Percentiles rank a stretch among this genome's conserved stretches.
These are phyloP conservation scores for Xenops minutus DNA, from an alignment of 2,797 vertebrate species.

Conservation along the genomic window DNA sequence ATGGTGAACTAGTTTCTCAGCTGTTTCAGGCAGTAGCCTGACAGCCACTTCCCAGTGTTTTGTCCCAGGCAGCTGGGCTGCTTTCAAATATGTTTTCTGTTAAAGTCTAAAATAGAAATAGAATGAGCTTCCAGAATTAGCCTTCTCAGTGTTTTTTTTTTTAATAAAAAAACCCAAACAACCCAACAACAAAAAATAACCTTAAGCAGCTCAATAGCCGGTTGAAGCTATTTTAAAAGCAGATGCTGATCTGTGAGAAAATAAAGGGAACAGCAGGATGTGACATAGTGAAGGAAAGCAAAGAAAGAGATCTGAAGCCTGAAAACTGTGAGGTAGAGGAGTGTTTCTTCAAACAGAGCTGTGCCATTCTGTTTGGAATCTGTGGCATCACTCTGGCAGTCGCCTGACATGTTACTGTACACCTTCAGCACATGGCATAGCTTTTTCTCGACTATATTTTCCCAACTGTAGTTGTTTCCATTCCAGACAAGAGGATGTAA, in stretches of 20 bases:
- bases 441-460: not conserved
- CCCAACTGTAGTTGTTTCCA: not conserved
- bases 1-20: not conserved
- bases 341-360: not conserved
- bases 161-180: constrained; percentile 13
- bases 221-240: constrained; percentile 18
- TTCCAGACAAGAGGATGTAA: not conserved
- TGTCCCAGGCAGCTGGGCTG: constrained; percentile 3
- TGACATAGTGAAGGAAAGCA: not conserved
- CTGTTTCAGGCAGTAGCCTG: not conserved
- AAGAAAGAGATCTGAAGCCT: not conserved
- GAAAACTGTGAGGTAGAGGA: not conserved
- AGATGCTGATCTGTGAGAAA: constrained; percentile 41
- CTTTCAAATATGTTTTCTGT: constrained; percentile 35
- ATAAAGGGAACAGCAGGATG: not conserved
- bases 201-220: not conserved
- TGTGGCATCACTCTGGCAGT: not conserved
- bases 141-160: not conserved
- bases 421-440: not conserved
- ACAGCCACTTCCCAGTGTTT: not conserved
- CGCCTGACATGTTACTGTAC: not conserved
- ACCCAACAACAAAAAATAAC: constrained; percentile 21
- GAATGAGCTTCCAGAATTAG: constrained; percentile 51
- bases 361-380: not conserved
- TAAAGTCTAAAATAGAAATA: constrained; percentile 41